A percentile compares a stretch with the other conserved stretches of the same genome.
phyloP scores from a whole-genome alignment of 1,140 invertebrate genomes.

The Mycetomoellerius zeteki region DNA sequence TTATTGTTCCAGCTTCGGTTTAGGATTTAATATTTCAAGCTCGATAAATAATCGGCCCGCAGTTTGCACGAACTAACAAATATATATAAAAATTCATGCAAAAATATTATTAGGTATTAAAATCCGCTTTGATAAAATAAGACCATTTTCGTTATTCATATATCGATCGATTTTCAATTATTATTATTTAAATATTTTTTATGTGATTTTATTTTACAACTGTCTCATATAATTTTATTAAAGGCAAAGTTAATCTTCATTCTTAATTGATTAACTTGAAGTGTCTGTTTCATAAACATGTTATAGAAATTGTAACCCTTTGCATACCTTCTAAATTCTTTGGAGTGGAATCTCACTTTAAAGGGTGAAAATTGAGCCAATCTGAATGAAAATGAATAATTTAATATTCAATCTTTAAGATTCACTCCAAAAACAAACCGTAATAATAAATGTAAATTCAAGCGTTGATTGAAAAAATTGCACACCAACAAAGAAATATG shows the following conservation, averaged over 20 bases:
- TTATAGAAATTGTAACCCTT: not conserved
- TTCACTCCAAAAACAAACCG: not conserved
- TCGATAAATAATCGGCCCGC: no score
- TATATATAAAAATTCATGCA: no score
- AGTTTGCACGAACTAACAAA: no score
- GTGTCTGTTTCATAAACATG: not conserved
- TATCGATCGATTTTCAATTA: not conserved
- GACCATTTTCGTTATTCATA: no score
- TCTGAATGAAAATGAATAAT: no score
- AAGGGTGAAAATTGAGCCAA: no score
- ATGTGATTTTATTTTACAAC: not conserved
- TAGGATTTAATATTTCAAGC: no score
- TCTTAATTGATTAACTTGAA: not conserved
- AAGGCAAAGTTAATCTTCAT: not conserved
- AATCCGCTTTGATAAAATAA: no score
- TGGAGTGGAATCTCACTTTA: no score
- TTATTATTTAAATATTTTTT: not conserved
- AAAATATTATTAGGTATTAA: no score
- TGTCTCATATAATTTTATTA: not conserved
- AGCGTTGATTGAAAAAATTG: not conserved
- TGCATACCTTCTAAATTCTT: not conserved
- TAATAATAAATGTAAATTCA: constrained; percentile 5
- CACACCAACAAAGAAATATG: not conserved
- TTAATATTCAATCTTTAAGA: no score
- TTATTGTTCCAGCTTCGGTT: no score